Evolutionary conservation across 2,888 invertebrate species (phyloP).

Genomic region (Heliconius aoede): DNA sequence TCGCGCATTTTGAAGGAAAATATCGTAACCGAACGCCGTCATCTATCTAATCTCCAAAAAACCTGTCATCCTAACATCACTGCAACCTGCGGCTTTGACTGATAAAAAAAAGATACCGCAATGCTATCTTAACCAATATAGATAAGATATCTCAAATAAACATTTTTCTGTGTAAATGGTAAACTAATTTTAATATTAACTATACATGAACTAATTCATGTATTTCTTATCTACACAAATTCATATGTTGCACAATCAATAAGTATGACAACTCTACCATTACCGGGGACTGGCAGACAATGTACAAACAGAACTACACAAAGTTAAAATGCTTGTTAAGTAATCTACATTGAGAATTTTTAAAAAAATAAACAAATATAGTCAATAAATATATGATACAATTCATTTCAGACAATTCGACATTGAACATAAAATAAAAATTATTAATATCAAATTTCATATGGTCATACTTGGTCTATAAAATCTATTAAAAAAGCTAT

Average conservation of each 20-base stretch:
- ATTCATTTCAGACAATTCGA: too few relatives aligned
- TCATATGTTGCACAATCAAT: neutral
- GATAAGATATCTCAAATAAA: constrained; percentile 32
- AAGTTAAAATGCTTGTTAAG: too few relatives aligned
- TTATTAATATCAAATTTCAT: too few relatives aligned
- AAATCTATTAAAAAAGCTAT: too few relatives aligned
- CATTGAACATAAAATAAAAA: too few relatives aligned
- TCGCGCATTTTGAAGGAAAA: neutral
- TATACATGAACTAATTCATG: neutral
- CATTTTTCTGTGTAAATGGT: neutral
- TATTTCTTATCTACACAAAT: neutral
- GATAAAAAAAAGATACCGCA: constrained; percentile 43
- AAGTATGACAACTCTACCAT: too few relatives aligned
- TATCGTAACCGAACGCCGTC: neutral
- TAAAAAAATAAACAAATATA: too few relatives aligned
- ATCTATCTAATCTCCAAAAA: neutral
- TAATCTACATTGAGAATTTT: too few relatives aligned
- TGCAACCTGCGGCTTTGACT: constrained; percentile 45
- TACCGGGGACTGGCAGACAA: too few relatives aligned
- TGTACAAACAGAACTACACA: too few relatives aligned
- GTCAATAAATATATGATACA: too few relatives aligned
- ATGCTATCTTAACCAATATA: constrained; percentile 19
- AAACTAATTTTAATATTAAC: constrained; percentile 4
- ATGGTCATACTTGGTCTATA: too few relatives aligned
- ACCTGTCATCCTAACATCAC: constrained; percentile 9